Base-by-base conservation (phyloP, 2,113 vertebrate genomes). In the Tinamus guttatus region DNA sequence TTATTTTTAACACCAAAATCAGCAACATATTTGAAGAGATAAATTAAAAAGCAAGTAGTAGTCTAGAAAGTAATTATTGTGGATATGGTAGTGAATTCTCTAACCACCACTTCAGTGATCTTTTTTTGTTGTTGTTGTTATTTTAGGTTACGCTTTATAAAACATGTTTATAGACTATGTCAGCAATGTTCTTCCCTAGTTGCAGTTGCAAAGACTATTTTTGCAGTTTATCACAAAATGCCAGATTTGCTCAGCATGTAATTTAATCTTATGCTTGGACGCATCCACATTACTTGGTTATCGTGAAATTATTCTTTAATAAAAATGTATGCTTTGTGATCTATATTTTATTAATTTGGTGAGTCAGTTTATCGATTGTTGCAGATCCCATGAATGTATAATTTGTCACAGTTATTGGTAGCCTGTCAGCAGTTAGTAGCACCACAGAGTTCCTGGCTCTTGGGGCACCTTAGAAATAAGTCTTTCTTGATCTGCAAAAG, bases 201-300 rank as follows among this genome's bases (percentile, higher is more conserved):
- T 77, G 58, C 94, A 59, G 43, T 85, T 94, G 95, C 93, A 91
- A 94, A 95, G 89, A 70, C 94, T 70, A 40, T 90, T 94, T 96
- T 94, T 28, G 3, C 93, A 89, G 94, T 97, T 97, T 97, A 98
- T 97, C 98, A 97, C 96, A 73, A 95, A 96, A 93, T 78, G 95
- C 96, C 97, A 97, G 94, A 91, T 98, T 96, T 97, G 94, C 96
- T 96, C 96, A 95, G 97, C 95, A 95, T 94, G 94, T 97, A 96
- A 98, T 97, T 97, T 96, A 97, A 97, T 98, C 97, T 96, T 97
- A 93, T 97, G 96, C 96, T 96, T 96, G 95, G 97, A 96, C 97
- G 96, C 95, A 76, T 94, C 94, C 93, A 43, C 85, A 85, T 97
- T 96, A 95, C 94, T 94, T 96, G 85, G 96, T 96, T 97, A 97